Base-by-base conservation (phyloP, 2,113 vertebrate species). In the Micronycteris hirsuta region DNA sequence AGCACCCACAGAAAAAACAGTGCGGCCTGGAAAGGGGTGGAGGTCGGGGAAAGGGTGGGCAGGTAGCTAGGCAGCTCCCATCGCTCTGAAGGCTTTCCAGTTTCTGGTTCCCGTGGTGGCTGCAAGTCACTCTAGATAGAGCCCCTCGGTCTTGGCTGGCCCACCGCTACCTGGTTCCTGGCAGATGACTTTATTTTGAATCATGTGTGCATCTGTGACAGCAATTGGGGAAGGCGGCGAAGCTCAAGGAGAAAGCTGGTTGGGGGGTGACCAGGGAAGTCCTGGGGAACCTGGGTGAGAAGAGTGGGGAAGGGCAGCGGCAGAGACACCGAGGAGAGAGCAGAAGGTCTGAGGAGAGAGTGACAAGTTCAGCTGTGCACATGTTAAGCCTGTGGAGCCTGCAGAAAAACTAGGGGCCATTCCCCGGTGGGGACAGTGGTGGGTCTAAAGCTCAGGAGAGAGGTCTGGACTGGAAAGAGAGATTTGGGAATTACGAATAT, bases 401-500 rank as follows among this genome's bases (percentile, higher is more conserved):
- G 24, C 54, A 67, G 61, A 52, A 8, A 24, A 20, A n/a, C 28
- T 17, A 2, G 70, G 22, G 15, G 22, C 2, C 16, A 43, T 22
- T 24, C 28, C 73, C 6, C 22, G 2, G 58, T 4, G 12, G 63
- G 16, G 76, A 11, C 9, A 36, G 36, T 36, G 61, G 16, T 11
- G 2, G 10, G 5, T 45, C 31, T 91, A 36, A 47, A 70, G 33
- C 56, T 89, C 81, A 67, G 68, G 49, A 92, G 56, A 49, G 22
- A 74, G 16, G 52, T 38, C 52, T 84, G 52, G 45, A 56, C 70
- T 58, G 67, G 68, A 52, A 70, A 16, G 45, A 83, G 65, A 96
- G 76, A 78, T 81, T 19, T 68, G 74, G 63, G 45, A 77, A 85
- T 91, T 86, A 67, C 67, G 94, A 65, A 76, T 31, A 45, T 94